Evolutionary conservation across 2,888 invertebrate species (phyloP).

Genomic region (Listrodromus nycthemerus): DNA sequence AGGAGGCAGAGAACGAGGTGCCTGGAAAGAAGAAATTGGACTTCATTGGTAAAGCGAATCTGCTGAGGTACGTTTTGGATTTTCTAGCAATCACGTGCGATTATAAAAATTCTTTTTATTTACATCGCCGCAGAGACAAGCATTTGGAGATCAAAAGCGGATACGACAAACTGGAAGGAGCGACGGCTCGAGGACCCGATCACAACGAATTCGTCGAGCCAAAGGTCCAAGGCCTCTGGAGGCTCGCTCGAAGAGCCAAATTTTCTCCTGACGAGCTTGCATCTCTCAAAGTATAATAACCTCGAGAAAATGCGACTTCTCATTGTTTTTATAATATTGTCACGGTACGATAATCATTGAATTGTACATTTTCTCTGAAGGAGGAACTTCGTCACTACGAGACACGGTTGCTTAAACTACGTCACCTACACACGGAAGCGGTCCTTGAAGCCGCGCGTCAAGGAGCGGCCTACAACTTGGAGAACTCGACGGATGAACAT

Average conservation of each 20-base stretch:
- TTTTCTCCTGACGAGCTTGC: slow-evolving; percentile 93
- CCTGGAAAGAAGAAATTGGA: slow-evolving; percentile 86
- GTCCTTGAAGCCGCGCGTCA: slow-evolving; percentile 90
- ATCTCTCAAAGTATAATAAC: slow-evolving; percentile 89
- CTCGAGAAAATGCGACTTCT: not conserved
- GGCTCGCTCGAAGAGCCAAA: slow-evolving; percentile 91
- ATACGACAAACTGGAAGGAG: slow-evolving; percentile 90
- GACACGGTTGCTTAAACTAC: slow-evolving; percentile 92
- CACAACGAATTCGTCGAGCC: slow-evolving; percentile 96
- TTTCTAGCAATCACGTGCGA: slow-evolving; percentile 1
- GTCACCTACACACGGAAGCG: slow-evolving; percentile 93
- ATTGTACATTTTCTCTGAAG: slow-evolving; percentile 82
- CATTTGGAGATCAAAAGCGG: slow-evolving; percentile 92
- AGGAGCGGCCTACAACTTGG: slow-evolving; percentile 86
- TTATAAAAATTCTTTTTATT: not conserved
- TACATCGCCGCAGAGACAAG: slow-evolving; percentile 86
- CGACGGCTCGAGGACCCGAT: slow-evolving; percentile 91
- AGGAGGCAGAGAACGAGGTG: slow-evolving; percentile 86
- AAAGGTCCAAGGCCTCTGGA: slow-evolving; percentile 96
- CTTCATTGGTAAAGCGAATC: slow-evolving; percentile 89
- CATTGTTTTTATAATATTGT: not conserved
- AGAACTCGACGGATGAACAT: slow-evolving; percentile 85
- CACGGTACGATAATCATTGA: not conserved
- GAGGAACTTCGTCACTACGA: slow-evolving; percentile 95
- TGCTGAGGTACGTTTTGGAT: slow-evolving; percentile 84